Conservation (phyloP, 2,888 invertebrate species). For the Cremastinae sp. region DNA sequence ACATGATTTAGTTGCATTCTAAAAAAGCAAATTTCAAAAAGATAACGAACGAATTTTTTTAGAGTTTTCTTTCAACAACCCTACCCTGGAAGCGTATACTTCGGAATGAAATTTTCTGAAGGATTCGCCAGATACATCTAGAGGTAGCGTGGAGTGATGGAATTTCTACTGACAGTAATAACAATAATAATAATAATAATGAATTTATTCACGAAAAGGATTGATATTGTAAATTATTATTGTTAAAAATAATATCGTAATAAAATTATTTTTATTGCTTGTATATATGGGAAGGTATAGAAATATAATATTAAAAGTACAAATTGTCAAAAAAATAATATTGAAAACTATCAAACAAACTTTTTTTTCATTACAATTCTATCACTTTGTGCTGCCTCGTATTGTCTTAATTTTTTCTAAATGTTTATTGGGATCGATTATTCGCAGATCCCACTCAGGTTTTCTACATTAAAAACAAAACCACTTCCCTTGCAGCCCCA, state of each 20-base stretch:
- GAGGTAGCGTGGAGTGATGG: conserved; percentile 77
- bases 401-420: conserved; percentile 58
- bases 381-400: conserved; percentile 78
- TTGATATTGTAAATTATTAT: too few relatives aligned
- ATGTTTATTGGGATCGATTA: conserved; percentile 76
- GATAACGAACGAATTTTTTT: conserved; percentile 20
- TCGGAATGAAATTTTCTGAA: conserved; percentile 60
- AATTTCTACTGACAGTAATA: background rate
- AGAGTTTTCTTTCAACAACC: conserved; percentile 50
- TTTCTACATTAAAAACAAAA: conserved; percentile 49
- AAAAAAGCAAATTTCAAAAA: too few relatives aligned
- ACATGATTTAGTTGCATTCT: too few relatives aligned
- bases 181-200: too few relatives aligned
- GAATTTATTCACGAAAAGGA: too few relatives aligned
- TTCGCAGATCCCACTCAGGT: conserved; percentile 77
- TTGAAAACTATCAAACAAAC: background rate
- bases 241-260: too few relatives aligned
- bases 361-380: conserved; percentile 54
- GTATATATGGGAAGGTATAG: too few relatives aligned
- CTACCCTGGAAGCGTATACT: conserved; percentile 58
- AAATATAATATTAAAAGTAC: background rate
- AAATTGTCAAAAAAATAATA: background rate
- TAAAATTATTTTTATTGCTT: too few relatives aligned
- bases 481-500: background rate
- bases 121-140: conserved; percentile 59